phyloP scores from a whole-genome alignment of 2,113 vertebrate species.

The Verasper variegatus region DNA sequence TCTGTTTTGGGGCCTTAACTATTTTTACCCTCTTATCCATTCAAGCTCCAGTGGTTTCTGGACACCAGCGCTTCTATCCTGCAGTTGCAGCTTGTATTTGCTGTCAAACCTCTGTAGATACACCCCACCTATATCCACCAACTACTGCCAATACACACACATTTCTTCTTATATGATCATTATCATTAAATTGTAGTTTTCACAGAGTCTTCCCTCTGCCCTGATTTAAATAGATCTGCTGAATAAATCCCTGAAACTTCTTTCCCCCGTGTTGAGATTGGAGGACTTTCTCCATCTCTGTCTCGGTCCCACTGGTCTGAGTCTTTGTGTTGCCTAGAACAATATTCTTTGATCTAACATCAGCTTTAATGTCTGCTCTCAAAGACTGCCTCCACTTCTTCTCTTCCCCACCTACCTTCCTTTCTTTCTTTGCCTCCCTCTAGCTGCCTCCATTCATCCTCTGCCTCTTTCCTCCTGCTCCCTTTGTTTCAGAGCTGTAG shows the following conservation, averaged over 20 bases:
- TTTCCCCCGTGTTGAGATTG: slow-evolving; percentile 28
- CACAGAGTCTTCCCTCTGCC: slow-evolving; percentile 2
- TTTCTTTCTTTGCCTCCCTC: slow-evolving; percentile 19
- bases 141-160: no score
- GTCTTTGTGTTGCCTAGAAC: slow-evolving; percentile 49
- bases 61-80: no score
- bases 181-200: not conserved
- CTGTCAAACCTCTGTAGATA: no score
- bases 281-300: slow-evolving; percentile 8
- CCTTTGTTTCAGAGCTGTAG: not conserved
- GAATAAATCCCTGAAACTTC: slow-evolving; percentile 48
- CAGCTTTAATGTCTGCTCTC: slow-evolving; percentile 32
- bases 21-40: no score
- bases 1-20: no score
- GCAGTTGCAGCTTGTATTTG: no score
- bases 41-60: no score
- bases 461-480: not conserved
- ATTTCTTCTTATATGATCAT: no score
- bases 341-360: slow-evolving; percentile 54
- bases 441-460: not conserved
- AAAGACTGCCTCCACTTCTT: slow-evolving; percentile 26
- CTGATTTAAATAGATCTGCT: slow-evolving; percentile 41
- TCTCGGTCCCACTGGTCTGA: slow-evolving; percentile 36
- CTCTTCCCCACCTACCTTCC: slow-evolving; percentile 4
- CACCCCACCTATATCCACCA: no score